Evolutionary conservation across 2,113 vertebrate genomes (phyloP).

Genomic region (Triplophysa tibetana): DNA sequence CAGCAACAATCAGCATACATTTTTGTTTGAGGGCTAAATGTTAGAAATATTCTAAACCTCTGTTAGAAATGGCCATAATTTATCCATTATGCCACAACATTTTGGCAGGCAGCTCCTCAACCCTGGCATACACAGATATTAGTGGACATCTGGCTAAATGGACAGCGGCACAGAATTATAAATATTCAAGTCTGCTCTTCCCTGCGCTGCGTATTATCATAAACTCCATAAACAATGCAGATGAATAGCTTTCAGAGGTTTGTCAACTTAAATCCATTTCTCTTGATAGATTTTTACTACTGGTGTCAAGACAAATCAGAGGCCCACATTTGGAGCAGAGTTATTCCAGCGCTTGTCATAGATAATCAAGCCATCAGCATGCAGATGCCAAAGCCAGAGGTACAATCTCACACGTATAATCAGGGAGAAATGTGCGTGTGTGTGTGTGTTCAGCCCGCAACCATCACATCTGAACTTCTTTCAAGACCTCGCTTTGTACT

Average conservation of each 20-base stretch:
- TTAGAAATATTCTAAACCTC: neutral
- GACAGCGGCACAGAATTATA: constrained; percentile 16
- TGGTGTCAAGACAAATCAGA: constrained; percentile 19
- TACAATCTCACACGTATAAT: constrained; percentile 49
- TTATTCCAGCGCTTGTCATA: constrained; percentile 38
- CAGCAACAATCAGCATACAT: neutral
- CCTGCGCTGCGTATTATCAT: neutral
- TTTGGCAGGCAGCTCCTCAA: constrained; percentile 10
- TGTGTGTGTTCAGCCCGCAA: neutral
- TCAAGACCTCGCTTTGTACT: neutral
- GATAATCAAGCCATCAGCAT: constrained; percentile 56
- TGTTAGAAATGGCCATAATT: neutral
- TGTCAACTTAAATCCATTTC: constrained; percentile 35
- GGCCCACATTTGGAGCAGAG: constrained; percentile 6
- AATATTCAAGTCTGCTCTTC: constrained; percentile 11
- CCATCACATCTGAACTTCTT: neutral
- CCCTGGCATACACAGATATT: constrained; percentile 19
- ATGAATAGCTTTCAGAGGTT: constrained; percentile 10
- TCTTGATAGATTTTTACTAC: constrained; percentile 24
- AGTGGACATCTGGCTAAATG: constrained; percentile 36
- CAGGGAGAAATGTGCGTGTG: constrained; percentile 26
- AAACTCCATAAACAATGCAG: constrained; percentile 28
- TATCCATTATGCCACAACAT: constrained; percentile 10
- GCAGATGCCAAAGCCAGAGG: constrained; percentile 50
- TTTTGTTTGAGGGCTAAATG: constrained; percentile 2